phyloP scores from a whole-genome alignment of 2,113 vertebrate genomes.

The Diadophis punctatus region DNA sequence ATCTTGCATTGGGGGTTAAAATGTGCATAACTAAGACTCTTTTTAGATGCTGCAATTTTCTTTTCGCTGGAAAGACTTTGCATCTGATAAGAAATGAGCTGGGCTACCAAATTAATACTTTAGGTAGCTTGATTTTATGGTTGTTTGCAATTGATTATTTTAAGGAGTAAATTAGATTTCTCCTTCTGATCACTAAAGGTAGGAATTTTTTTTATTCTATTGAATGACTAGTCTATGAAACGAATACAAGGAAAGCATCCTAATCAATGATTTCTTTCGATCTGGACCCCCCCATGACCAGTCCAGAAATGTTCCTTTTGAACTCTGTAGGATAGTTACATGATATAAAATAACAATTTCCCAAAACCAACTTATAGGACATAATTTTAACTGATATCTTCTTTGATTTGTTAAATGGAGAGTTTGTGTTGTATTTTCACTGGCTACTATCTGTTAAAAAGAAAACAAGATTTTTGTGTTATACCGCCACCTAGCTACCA shows the following conservation, averaged over 20 bases:
- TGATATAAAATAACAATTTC: not conserved
- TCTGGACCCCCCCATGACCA: not conserved
- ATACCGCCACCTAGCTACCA: constrained; percentile 11
- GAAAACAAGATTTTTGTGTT: not conserved
- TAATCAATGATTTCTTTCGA: not conserved
- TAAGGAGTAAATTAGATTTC: not conserved
- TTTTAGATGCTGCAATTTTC: not conserved
- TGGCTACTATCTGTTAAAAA: not conserved
- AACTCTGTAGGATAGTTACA: not conserved
- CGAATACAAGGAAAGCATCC: not conserved
- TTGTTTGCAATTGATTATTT: not conserved
- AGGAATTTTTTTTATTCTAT: not conserved
- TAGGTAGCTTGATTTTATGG: not conserved
- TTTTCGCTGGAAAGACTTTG: not conserved
- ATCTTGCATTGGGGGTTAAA: not conserved
- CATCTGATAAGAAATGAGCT: not conserved
- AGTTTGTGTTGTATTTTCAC: not conserved
- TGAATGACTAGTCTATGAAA: not conserved
- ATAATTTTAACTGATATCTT: not conserved
- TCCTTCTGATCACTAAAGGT: not conserved
- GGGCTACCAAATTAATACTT: not conserved
- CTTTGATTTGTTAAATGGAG: not conserved
- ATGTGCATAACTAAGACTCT: not conserved
- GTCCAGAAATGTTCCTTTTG: not conserved
- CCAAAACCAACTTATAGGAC: not conserved